phyloP scores from a whole-genome alignment of 2,888 invertebrate species.

The Chelonus formosanus region DNA sequence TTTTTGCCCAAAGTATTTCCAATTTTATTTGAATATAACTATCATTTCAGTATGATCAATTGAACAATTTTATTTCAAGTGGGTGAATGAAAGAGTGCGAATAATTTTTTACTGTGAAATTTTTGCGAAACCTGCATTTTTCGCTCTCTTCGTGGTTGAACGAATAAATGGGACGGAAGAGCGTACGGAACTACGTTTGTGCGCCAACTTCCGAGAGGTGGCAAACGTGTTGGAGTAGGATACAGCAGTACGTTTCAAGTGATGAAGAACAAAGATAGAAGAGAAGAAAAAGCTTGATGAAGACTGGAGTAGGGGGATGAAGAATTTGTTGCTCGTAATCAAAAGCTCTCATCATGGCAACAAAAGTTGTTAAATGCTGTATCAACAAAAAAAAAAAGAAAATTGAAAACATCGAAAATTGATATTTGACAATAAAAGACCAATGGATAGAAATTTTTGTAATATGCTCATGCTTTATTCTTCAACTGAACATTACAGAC shows the following conservation, averaged over 20 bases:
- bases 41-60: neutral
- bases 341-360: slow-evolving; percentile 22
- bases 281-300: neutral
- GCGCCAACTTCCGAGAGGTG: slow-evolving; percentile 26
- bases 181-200: slow-evolving; percentile 28
- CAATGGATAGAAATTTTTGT: no score
- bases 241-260: neutral
- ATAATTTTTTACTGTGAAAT: slow-evolving; percentile 4
- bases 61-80: neutral
- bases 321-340: slow-evolving; percentile 29
- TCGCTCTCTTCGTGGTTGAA: slow-evolving; percentile 4
- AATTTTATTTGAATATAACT: neutral
- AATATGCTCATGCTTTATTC: no score
- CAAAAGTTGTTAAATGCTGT: slow-evolving; percentile 1
- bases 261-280: slow-evolving; percentile 5
- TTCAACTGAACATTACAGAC: no score
- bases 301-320: neutral
- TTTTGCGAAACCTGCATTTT: slow-evolving; percentile 14
- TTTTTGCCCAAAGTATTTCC: no score
- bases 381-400: neutral
- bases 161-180: slow-evolving; percentile 34
- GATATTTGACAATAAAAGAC: neutral
- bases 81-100: neutral
- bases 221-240: no score
- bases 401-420: neutral